These are phyloP conservation scores for Psophia crepitans DNA, from an alignment of 2,113 vertebrate genomes.

Conservation along the genomic window DNA sequence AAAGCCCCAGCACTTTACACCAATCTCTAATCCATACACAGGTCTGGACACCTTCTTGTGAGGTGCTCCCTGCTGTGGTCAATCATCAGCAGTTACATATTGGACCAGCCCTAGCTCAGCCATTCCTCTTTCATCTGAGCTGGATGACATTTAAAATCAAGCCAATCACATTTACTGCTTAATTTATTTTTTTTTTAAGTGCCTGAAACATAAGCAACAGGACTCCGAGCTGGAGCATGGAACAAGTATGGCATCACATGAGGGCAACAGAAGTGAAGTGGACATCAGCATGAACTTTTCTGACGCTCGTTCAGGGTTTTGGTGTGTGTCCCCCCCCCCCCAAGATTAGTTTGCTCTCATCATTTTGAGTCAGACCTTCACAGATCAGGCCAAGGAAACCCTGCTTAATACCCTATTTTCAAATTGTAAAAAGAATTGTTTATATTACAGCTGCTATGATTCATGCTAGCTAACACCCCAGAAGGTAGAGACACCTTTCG, in stretches of 20 bases:
- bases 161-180: conserved; percentile 4
- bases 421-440: background rate
- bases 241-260: background rate
- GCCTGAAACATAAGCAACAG: background rate
- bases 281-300: background rate
- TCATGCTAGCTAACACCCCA: background rate
- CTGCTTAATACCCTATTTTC: background rate
- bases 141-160: conserved; percentile 8
- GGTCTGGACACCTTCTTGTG: background rate
- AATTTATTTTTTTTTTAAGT: conserved; percentile 8
- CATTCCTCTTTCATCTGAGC: background rate
- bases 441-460: background rate
- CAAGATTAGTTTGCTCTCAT: background rate
- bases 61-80: background rate
- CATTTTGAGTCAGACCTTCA: background rate
- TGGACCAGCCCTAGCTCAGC: background rate
- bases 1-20: background rate
- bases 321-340: background rate
- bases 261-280: background rate
- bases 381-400: background rate
- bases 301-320: background rate
- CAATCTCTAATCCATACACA: background rate
- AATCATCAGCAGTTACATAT: background rate
- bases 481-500: background rate
- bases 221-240: background rate